Conservation (phyloP, 2,113 vertebrate species). For the Edolisoma coerulescens region DNA sequence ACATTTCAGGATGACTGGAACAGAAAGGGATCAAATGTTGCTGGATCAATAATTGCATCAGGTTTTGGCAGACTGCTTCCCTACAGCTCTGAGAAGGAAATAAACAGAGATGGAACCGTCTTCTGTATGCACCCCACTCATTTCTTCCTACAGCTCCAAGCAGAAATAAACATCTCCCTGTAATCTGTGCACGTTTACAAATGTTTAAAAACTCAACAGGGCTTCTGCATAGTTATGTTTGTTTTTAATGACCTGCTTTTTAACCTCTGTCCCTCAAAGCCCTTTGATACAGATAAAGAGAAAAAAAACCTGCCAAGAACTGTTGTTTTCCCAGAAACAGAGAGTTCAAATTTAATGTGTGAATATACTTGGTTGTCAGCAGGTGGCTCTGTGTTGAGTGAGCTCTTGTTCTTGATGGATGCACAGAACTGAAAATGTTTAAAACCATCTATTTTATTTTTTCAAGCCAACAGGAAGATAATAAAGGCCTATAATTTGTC, state of each 20-base stretch:
- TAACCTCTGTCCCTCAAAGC: not conserved
- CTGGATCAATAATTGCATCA: not conserved
- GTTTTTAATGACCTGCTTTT: not conserved
- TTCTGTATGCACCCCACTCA: accelerated
- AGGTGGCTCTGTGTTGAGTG: not conserved
- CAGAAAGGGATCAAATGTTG: not conserved
- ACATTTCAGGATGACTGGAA: not conserved
- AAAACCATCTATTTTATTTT: not conserved
- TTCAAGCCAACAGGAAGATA: not conserved
- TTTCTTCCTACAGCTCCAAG: not conserved
- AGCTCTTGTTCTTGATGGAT: not conserved
- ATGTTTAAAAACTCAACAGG: not conserved
- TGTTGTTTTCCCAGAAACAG: not conserved
- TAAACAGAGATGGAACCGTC: not conserved
- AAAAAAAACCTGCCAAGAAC: not conserved
- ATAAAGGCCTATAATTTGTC: not conserved
- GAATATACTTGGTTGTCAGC: not conserved
- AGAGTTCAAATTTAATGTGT: not conserved
- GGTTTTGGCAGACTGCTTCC: not conserved
- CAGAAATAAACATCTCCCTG: not conserved
- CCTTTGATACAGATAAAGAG: not conserved
- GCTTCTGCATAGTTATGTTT: not conserved
- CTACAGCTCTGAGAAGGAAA: not conserved
- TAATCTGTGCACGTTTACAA: not conserved
- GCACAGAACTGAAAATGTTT: not conserved